A percentile compares a stretch with the other conserved stretches of the same genome.
Conservation (phyloP, 1,140 invertebrate genomes). For the Mizuhopecten yessoensis region DNA sequence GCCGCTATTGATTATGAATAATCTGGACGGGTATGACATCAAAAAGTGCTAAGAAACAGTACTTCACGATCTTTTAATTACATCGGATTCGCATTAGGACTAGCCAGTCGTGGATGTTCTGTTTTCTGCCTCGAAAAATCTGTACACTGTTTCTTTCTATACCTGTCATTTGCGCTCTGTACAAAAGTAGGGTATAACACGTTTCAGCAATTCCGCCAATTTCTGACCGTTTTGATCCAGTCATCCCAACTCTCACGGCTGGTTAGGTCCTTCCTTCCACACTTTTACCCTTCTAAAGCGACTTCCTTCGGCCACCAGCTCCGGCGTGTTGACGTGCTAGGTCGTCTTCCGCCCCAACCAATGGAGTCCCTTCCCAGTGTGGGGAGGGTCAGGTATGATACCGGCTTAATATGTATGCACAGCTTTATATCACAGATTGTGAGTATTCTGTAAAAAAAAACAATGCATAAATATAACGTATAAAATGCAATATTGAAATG, state of each 20-base stretch:
- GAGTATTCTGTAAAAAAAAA: neutral
- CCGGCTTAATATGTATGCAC: neutral
- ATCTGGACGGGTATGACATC: constrained; percentile 11
- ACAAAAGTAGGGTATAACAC: constrained; percentile 10
- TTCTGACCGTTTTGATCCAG: constrained; percentile 37
- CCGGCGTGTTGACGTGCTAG: neutral
- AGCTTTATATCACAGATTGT: neutral
- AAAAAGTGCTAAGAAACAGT: constrained; percentile 38
- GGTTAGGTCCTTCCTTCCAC: neutral
- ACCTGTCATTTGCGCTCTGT: constrained; percentile 13
- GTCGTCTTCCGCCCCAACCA: neutral
- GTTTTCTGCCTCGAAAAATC: neutral
- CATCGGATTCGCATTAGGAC: constrained; percentile 10
- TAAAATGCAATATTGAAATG: neutral
- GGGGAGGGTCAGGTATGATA: neutral
- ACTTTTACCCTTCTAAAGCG: neutral
- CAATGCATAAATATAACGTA: neutral
- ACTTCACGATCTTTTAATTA: constrained; percentile 39
- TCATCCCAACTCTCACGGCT: neutral
- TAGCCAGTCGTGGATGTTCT: constrained; percentile 9
- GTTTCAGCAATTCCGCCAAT: constrained; percentile 32
- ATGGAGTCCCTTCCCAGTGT: neutral
- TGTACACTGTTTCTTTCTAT: neutral
- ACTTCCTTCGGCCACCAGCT: neutral
- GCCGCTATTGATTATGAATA: constrained; percentile 22